phyloP scores from a whole-genome alignment of 2,797 vertebrate species.

The Graptemys geographica region DNA sequence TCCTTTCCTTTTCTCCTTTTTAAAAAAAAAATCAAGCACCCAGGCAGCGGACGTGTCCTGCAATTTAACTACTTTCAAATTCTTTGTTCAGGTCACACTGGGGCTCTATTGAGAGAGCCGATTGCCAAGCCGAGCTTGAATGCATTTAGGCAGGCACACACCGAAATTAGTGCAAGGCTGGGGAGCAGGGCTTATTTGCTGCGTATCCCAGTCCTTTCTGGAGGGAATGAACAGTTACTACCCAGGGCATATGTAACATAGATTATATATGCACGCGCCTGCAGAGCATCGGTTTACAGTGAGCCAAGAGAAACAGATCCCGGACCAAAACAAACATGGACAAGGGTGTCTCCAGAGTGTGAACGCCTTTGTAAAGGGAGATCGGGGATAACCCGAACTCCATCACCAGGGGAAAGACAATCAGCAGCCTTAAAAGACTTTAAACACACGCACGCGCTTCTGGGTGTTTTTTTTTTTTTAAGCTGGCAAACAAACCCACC shows the following conservation, averaged over 20 bases:
- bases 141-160: slow-evolving; percentile 74
- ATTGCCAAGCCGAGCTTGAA: slow-evolving; percentile 79
- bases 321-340: background rate
- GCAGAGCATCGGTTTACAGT: background rate
- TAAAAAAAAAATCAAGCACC: slow-evolving; percentile 78
- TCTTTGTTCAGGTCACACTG: slow-evolving; percentile 84
- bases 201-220: background rate
- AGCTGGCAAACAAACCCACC: background rate
- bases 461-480: no score
- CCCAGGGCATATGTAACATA: background rate
- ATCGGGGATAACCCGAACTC: background rate
- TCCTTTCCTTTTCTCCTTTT: slow-evolving; percentile 70
- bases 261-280: background rate
- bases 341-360: background rate
- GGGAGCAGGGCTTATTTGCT: background rate
- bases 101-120: slow-evolving; percentile 83
- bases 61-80: slow-evolving; percentile 87
- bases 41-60: slow-evolving; percentile 85
- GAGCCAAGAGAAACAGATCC: background rate
- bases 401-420: background rate
- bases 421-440: background rate
- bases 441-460: no score
- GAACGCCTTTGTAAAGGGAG: background rate
- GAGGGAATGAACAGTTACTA: background rate
- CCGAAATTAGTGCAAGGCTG: slow-evolving; percentile 22